Conservation (phyloP, 2,888 invertebrate genomes). For the Lydus trimaculatus region DNA sequence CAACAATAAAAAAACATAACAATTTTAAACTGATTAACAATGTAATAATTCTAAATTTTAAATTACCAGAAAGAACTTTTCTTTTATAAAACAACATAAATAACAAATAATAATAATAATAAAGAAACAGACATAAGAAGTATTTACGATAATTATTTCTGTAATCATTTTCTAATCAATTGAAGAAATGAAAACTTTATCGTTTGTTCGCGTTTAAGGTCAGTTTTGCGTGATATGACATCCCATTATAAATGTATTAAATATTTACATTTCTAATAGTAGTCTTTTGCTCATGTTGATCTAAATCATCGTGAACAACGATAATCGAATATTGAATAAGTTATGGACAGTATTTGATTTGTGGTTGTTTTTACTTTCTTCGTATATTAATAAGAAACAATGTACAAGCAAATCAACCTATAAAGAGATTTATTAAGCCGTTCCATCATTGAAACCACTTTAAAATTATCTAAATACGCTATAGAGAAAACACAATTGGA, state of each 20-base stretch:
- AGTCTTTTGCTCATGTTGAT: conserved; percentile 57
- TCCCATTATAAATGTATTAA: conserved; percentile 54
- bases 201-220: conserved; percentile 47
- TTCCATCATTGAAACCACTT: background rate
- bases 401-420: conserved; percentile 18
- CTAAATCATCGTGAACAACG: conserved; percentile 54
- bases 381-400: background rate
- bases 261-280: conserved; percentile 56
- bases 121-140: too few species aligned
- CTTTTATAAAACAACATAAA: too few species aligned
- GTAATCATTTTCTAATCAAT: conserved; percentile 16
- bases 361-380: conserved; percentile 41
- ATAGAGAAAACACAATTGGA: too few species aligned
- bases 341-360: conserved; percentile 51
- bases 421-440: background rate
- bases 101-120: too few species aligned
- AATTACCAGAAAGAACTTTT: too few species aligned
- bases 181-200: conserved; percentile 33
- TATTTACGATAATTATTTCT: background rate
- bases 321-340: conserved; percentile 56
- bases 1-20: background rate
- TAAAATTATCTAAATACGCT: too few species aligned
- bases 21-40: background rate
- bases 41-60: background rate
- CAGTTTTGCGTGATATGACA: conserved; percentile 56